Percentiles rank a stretch among this genome's conserved stretches.
These are phyloP conservation scores for Lamprologus tigripictilis DNA, from an alignment of 2,113 vertebrate genomes.

Conservation along the genomic window DNA sequence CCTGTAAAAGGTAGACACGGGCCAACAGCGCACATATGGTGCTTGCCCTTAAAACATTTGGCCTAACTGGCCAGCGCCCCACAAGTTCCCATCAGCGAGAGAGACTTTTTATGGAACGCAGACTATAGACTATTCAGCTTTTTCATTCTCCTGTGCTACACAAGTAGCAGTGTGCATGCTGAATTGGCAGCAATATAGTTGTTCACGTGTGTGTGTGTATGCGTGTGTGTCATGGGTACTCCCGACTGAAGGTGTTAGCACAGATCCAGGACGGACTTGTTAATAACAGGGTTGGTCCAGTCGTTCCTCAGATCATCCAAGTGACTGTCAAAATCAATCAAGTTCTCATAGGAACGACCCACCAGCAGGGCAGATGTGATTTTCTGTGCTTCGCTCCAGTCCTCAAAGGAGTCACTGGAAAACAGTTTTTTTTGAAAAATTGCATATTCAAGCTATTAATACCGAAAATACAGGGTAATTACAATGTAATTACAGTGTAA, in stretches of 20 bases:
- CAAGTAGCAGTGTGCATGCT: slow-evolving; percentile 40
- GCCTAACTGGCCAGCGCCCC: not conserved
- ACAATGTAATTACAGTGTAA: not conserved
- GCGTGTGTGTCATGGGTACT: not conserved
- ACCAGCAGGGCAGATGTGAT: slow-evolving; percentile 85
- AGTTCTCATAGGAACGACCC: slow-evolving; percentile 84
- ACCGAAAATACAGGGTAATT: not conserved
- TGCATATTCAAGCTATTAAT: not conserved
- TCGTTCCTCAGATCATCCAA: slow-evolving; percentile 95
- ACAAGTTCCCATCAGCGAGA: not conserved
- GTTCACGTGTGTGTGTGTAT: not conserved
- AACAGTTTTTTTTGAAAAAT: not conserved
- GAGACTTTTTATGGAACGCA: slow-evolving; percentile 25
- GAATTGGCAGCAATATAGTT: slow-evolving; percentile 40
- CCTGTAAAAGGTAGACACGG: slow-evolving; percentile 15
- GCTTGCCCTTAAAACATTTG: slow-evolving; percentile 32
- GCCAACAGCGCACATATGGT: not conserved
- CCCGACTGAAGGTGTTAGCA: slow-evolving; percentile 67
- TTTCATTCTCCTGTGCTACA: slow-evolving; percentile 12
- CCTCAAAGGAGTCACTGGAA: slow-evolving; percentile 88
- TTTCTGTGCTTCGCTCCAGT: slow-evolving; percentile 91
- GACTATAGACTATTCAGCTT: slow-evolving; percentile 8
- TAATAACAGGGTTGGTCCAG: slow-evolving; percentile 98
- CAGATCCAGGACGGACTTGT: slow-evolving; percentile 91
- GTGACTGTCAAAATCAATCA: slow-evolving; percentile 96